Conservation (phyloP, 2,888 invertebrate species). For the Mallateleia sp. region DNA sequence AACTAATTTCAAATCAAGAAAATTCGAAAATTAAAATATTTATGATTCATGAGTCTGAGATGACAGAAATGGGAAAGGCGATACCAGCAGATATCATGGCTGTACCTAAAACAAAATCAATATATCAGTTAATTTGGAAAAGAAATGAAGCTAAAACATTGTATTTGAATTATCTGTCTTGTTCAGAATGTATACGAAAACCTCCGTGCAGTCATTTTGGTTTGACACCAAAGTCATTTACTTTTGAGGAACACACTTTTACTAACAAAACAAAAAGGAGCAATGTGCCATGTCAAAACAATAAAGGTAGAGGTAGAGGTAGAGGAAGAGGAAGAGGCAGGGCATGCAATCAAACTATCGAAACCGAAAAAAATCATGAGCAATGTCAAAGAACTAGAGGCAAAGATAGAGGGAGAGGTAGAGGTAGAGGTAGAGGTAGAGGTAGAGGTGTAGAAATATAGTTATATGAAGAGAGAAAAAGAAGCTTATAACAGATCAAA, state of each 20-base stretch:
- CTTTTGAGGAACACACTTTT: background rate
- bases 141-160: background rate
- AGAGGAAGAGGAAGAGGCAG: background rate
- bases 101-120: constrained; percentile 42
- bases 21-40: constrained; percentile 46
- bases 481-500: too few species aligned
- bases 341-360: too few species aligned
- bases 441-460: too few species aligned
- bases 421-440: too few species aligned
- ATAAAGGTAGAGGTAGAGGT: background rate
- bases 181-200: background rate
- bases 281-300: too few species aligned
- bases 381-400: too few species aligned
- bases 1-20: constrained; percentile 25
- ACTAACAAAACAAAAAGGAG: background rate
- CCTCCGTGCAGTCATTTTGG: constrained; percentile 16
- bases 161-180: constrained; percentile 8
- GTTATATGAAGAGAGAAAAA: too few species aligned
- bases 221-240: constrained; percentile 15
- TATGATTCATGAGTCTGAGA: constrained; percentile 32
- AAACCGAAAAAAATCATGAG: too few species aligned
- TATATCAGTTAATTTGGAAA: constrained; percentile 32
- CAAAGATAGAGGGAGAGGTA: too few species aligned
- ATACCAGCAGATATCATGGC: constrained; percentile 14
- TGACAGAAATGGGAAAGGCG: constrained; percentile 22